phyloP scores from a whole-genome alignment of 2,113 vertebrate genomes.

The Ivindomyrus marchei region DNA sequence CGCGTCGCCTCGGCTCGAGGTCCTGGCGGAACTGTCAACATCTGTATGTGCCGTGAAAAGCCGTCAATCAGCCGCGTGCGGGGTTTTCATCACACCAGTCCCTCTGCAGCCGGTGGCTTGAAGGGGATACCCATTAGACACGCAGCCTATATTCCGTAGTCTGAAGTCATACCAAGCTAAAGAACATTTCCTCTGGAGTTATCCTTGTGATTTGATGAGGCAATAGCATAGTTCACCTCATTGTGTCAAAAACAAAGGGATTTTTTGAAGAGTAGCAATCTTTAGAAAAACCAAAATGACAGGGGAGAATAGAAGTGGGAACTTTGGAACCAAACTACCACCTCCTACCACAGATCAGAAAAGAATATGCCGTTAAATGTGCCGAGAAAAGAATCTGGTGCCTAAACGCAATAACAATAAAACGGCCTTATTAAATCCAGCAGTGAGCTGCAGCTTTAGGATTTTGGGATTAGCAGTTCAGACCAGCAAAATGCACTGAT shows the following conservation, averaged over 20 bases:
- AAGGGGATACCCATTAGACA: slow-evolving; percentile 21
- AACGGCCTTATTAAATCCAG: slow-evolving; percentile 5
- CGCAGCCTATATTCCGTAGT: slow-evolving; percentile 9
- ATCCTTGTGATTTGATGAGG: slow-evolving; percentile 21
- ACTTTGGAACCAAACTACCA: slow-evolving; percentile 3
- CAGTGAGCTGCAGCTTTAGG: neutral
- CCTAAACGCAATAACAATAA: neutral
- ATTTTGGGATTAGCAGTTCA: neutral
- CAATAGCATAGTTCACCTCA: slow-evolving; percentile 24
- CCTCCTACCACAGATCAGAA: neutral
- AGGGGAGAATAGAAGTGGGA: slow-evolving; percentile 6
- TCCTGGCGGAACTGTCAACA: slow-evolving; percentile 28
- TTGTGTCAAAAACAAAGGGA: slow-evolving; percentile 22
- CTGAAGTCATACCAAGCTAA: slow-evolving; percentile 17
- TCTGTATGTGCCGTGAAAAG: slow-evolving; percentile 19
- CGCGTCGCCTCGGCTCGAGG: slow-evolving; percentile 3
- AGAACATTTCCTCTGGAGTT: slow-evolving; percentile 22
- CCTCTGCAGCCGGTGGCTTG: slow-evolving; percentile 14
- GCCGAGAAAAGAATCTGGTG: neutral
- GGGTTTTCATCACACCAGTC: slow-evolving; percentile 11
- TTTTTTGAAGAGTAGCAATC: slow-evolving; percentile 20
- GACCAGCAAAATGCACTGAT: neutral
- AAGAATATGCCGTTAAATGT: neutral
- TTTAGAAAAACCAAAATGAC: slow-evolving; percentile 17
- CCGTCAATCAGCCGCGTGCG: slow-evolving; percentile 8